Evolutionary conservation across 2,888 invertebrate genomes (phyloP), one percentile per base, ranked within the genome.

Genomic region (Argyresthia albistria): DNA sequence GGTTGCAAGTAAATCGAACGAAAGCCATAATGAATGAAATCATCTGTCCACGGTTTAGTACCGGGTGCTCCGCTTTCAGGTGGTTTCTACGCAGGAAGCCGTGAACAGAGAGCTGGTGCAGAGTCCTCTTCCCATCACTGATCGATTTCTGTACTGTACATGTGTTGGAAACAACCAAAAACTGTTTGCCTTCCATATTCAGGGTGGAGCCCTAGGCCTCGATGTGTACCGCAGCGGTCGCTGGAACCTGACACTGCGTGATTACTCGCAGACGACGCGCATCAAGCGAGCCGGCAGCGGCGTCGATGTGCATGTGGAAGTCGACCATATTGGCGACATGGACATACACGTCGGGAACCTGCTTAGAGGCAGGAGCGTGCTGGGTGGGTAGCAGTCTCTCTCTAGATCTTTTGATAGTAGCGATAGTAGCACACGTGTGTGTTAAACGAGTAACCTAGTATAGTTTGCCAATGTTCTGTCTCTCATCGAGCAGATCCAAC

Each of bases 331-430:
- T 57, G 91, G 93, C 0, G 92, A 94, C 70, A 89, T 95, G 88
- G 91, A 93, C 62, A 79, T 95, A 59, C 95, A 95, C 65, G 90
- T 95, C 35, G 90, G 91, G 8, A 93, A 95, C 76, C 80, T 95
- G 46, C 80, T 95, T 8, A 84, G 90, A 47, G 93, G 93, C 49
- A 88, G 91, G 37, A 89, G 89, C 37, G 72, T 92, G 16, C 76
- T 95, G 51, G 93, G 92, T 92, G 73, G 68, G 12, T 36, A n/a
- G n/a, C n/a, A 25, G 25, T 25, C 25, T 25, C 25, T 39, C 9
- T 11, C 12, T 39, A 10, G 8, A 14, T 4, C 8, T 1, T 49
- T 8, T 7, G 14, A 16, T 47, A 35, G 35, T 14, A 8, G 8
- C 25, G 2, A 25, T 6, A 25, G 3, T 25, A 25, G 25, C 25